Percentiles rank a stretch among this genome's conserved stretches.
Conservation (phyloP, 2,113 vertebrate genomes). For the Perca flavescens region DNA sequence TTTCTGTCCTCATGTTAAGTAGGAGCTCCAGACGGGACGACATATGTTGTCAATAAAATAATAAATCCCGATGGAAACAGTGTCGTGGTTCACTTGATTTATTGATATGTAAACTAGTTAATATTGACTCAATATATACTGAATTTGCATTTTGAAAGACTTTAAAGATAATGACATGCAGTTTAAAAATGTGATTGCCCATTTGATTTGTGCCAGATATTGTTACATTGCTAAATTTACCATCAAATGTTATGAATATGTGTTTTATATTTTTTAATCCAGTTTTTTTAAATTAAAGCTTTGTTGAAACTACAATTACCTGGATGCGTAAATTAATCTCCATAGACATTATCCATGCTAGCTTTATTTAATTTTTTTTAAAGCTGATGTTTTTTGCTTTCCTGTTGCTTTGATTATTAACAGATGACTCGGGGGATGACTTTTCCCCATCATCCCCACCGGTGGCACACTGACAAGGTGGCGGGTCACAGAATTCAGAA, state of each 20-base stretch:
- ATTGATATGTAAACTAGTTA: neutral
- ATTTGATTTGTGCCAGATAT: neutral
- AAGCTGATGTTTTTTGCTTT: neutral
- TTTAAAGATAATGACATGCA: neutral
- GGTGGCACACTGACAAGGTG: constrained; percentile 66
- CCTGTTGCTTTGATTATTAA: constrained; percentile 8
- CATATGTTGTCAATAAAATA: constrained; percentile 7
- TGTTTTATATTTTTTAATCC: too few relatives aligned
- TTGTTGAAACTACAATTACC: too few relatives aligned
- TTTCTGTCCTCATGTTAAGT: neutral
- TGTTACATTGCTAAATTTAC: neutral
- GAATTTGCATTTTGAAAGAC: neutral
- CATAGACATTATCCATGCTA: too few relatives aligned
- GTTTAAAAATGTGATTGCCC: neutral
- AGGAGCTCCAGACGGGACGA: neutral
- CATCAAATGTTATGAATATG: neutral
- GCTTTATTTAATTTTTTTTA: too few relatives aligned
- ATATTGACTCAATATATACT: too few relatives aligned
- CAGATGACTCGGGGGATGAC: constrained; percentile 95
- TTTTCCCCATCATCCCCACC: constrained; percentile 85
- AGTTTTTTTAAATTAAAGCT: too few relatives aligned
- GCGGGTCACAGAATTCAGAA: constrained; percentile 88
- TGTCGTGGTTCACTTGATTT: neutral
- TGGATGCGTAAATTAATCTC: too few relatives aligned
- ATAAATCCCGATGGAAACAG: neutral